Percentiles rank a stretch among this genome's conserved stretches.
These are phyloP conservation scores for Leistus spinibarbis DNA, from an alignment of 2,888 invertebrate species.

Conservation along the genomic window DNA sequence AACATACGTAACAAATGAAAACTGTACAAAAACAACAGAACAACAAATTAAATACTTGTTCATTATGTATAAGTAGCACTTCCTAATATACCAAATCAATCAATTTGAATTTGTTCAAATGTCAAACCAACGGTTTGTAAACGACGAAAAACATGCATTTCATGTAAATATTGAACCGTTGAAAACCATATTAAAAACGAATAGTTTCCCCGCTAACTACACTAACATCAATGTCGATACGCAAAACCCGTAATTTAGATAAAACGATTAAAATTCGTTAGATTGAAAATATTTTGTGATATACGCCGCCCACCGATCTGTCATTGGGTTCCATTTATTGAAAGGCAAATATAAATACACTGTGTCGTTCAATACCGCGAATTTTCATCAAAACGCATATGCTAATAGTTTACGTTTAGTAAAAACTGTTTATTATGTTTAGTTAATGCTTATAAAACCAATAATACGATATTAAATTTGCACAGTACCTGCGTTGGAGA, in stretches of 20 bases:
- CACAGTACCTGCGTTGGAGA: conserved; percentile 80
- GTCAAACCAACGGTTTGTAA: neutral
- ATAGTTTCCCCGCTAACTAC: neutral
- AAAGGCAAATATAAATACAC: conserved; percentile 22
- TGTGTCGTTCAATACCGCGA: conserved; percentile 22
- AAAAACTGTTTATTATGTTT: conserved; percentile 14
- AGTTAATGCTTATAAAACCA: conserved; percentile 25
- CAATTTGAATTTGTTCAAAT: neutral
- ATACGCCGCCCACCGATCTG: conserved; percentile 52
- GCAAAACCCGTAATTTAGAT: neutral
- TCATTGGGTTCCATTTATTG: conserved; percentile 41
- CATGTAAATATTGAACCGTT: conserved; percentile 30
- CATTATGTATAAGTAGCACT: neutral
- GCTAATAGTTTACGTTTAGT: neutral
- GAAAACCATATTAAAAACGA: neutral
- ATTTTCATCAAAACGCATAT: neutral
- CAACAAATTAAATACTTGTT: no score
- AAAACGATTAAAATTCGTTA: conserved; percentile 25
- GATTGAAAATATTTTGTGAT: conserved; percentile 45
- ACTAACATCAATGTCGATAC: neutral
- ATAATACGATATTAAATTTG: conserved; percentile 37
- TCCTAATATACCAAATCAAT: neutral
- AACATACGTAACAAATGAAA: no score
- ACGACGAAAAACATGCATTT: conserved; percentile 1
- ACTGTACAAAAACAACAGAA: no score